Evolutionary conservation across 2,888 invertebrate species (phyloP), one percentile per base, ranked within the genome.

Genomic region (Sthenelais limicola): DNA sequence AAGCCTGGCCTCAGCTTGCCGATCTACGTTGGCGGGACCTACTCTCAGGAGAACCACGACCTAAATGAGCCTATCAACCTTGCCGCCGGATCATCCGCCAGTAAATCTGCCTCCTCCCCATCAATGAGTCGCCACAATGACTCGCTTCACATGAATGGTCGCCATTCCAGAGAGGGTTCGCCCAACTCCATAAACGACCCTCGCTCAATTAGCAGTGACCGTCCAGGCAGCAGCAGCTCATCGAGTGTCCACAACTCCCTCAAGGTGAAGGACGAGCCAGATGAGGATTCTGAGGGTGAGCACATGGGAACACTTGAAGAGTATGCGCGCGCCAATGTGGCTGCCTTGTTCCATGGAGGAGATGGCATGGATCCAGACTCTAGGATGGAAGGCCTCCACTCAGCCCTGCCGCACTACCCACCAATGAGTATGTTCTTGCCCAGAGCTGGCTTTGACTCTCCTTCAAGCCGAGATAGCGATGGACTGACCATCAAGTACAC

Each of bases 401-500:
- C 62, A 3, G 62, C 62, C 24, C 62, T 62, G 38, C 62, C 62
- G 38, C n/a, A n/a, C n/a, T 62, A 62, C 62, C 26, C 70, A 9
- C 24, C 24, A 3, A 9, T 52, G 4, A 47, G 52, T 28, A 52
- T 38, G 32, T 33, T 38, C 70, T 33, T 54, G 38, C 54, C 70
- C 24, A 54, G 52, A 1, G 54, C 35, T 21, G 54, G 56, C 35
- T 38, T 30, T 35, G 35, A 47, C 21, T 52, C 48, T 9, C 56
- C 26, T 28, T 38, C 56, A 26, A 26, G 26, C 1, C 43, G 33
- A 26, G 58, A 62, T 2, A 58, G 38, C 21, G 75, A 77, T 21
- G 77, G 77, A 3, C 72, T 77, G 9, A 72, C 69, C 49, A 77
- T 77, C 38, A 74, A 72, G 52, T 77, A 76, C 48, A 77, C 74